Base-by-base conservation (phyloP, 1,140 invertebrate species). In the Ctenoplectra terminalis region DNA sequence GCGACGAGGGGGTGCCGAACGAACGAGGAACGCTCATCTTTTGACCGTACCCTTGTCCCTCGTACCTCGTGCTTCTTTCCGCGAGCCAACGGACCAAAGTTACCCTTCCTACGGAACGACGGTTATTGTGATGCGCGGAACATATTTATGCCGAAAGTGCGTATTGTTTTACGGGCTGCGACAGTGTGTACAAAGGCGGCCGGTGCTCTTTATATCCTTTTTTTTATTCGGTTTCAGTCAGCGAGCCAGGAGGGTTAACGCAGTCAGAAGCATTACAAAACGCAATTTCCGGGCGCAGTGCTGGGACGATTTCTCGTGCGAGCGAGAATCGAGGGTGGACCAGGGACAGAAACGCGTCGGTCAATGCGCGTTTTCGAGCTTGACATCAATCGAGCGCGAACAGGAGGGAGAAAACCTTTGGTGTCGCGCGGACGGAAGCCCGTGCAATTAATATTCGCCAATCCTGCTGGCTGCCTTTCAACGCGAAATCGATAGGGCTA, bases 101-200 rank as follows among this genome's bases (percentile, higher is more conserved):
- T 90, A 85, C 67, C n/a, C 82, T 60, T 34, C 26, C 63, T 61
- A 37, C 67, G 11, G 40, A 29, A 26, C 54, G n/a, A 79, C 72
- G 74, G 76, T 91, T 86, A 89, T 90, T 89, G 88, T 86, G 83
- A 88, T 87, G 81, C 87, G 82, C 76, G 76, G 72, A 87, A 88
- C 86, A 87, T 90, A 90, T 89, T 90, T 88, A 88, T 80, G 83
- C 84, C 79, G 77, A 73, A 81, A 87, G 86, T 80, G 79, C 63
- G 78, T 85, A 90, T 90, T 91, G 89, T 91, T 91, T 91, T 82
- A 90, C 70, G 58, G 52, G 34, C 64, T 67, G 80, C 82, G 79
- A 85, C 75, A 69, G 29, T 74, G 66, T 67, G 70, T 48, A 86
- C 83, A 85, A 90, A 89, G 76, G 79, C 70, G 67, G 34, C 74